phyloP scores from a whole-genome alignment of 2,888 invertebrate genomes.

The Pelosia muscerda region DNA sequence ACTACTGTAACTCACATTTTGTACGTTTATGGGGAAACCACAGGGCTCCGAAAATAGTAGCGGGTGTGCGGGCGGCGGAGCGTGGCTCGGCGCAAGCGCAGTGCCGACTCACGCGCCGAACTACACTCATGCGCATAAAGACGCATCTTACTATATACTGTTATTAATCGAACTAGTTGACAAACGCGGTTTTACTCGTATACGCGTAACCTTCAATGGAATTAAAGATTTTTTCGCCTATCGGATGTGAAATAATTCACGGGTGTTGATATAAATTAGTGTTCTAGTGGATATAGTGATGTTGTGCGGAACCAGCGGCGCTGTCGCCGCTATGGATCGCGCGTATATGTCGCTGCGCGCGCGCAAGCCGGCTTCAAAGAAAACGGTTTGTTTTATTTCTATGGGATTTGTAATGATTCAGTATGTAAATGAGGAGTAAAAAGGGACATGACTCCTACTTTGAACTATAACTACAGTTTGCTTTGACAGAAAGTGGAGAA shows the following conservation, averaged over 20 bases:
- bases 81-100: constrained; percentile 62
- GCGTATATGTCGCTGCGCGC: constrained; percentile 85
- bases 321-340: constrained; percentile 83
- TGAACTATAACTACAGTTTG: not conserved
- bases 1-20: constrained; percentile 35
- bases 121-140: constrained; percentile 51
- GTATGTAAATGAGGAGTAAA: constrained; percentile 3
- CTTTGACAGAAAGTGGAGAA: not conserved
- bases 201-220: constrained; percentile 7
- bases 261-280: constrained; percentile 15
- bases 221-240: not conserved
- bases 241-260: not conserved
- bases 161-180: constrained; percentile 14
- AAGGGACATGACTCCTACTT: not conserved
- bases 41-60: constrained; percentile 76
- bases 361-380: constrained; percentile 76
- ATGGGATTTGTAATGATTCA: constrained; percentile 20
- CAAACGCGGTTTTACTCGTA: not conserved
- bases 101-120: constrained; percentile 60
- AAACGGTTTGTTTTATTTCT: constrained; percentile 67
- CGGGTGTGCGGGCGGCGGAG: constrained; percentile 57
- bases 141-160: constrained; percentile 29
- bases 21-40: constrained; percentile 56
- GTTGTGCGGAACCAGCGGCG: constrained; percentile 81
- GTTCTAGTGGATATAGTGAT: constrained; percentile 56